Evolutionary conservation across 2,797 vertebrate genomes (phyloP), one percentile per base, ranked within the genome.

Genomic region (Ataeniobius toweri): DNA sequence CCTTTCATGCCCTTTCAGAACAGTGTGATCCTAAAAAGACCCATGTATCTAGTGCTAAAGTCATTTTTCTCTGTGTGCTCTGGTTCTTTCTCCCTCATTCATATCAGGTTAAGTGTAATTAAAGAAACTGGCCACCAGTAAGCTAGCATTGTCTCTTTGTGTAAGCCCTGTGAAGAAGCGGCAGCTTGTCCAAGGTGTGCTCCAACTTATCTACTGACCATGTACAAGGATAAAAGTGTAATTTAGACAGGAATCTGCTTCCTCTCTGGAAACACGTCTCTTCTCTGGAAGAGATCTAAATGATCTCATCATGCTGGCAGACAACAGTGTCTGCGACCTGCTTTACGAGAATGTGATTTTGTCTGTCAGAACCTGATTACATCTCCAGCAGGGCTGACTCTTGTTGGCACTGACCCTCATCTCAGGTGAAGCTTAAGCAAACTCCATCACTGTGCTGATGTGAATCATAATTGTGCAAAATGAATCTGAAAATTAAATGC

Each of bases 1-100:
- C 78, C 82, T 90, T 86, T 89, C 78, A 89, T 87, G 79, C 77
- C 14, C 80, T 81, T 83, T 90, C 58, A 82, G 80, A 70, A 78
- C 3, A 71, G 58, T 53, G 26, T 68, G 56, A 74, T 46, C 44
- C 69, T 74, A 4, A 69, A 67, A 80, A 83, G 77, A 78, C 48
- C 59, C 70, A 67, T 16, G 5, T 26, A 31, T 26, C 53, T 36
- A 51, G 28, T 12, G 46, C 61, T 13, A 24, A 18, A 20, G 5
- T 28, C 28, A 10, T 16, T 28, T 76, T 46, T 67, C 31, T 26
- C 39, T 24, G 10, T 39, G n/a, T 69, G 65, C 39, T 28, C 16
- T 22, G 44, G 24, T 48, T 69, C 41, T 69, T 26, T n/a, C 39
- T 41, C 36, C 22, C 63, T 41, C 36, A 13, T 67, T 44, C 22